Evolutionary conservation across 2,888 invertebrate genomes (phyloP).

Genomic region (Hanleya hanleyi): DNA sequence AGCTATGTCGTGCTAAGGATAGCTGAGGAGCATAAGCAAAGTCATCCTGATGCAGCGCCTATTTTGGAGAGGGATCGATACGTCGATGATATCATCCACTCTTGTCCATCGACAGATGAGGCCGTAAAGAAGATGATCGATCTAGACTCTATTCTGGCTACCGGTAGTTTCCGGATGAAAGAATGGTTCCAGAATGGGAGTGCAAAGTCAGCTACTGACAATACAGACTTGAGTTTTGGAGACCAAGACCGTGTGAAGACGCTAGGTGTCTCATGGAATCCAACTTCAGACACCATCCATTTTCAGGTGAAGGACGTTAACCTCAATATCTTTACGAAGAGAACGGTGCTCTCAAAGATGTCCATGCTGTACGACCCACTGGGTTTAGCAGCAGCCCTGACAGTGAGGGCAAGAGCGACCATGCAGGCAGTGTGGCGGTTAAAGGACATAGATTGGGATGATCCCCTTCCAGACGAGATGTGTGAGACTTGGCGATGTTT

Average conservation of each 20-base stretch:
- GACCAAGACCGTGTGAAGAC: conserved; percentile 3
- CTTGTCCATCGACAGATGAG: too few relatives aligned
- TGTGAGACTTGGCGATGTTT: not conserved
- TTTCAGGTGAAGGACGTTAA: conserved; percentile 12
- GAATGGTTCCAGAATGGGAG: too few relatives aligned
- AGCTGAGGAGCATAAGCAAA: too few relatives aligned
- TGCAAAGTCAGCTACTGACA: too few relatives aligned
- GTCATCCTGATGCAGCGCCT: too few relatives aligned
- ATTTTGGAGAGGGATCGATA: too few relatives aligned
- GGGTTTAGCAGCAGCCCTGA: conserved; percentile 16
- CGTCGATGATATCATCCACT: too few relatives aligned
- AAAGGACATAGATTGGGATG: conserved; percentile 5
- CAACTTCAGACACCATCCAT: not conserved
- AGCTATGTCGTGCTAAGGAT: too few relatives aligned
- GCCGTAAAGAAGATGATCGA: too few relatives aligned
- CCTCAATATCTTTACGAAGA: not conserved
- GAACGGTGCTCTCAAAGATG: conserved; percentile 13
- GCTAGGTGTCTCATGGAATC: conserved; percentile 12
- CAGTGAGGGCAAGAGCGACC: conserved; percentile 14
- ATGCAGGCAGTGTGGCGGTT: conserved; percentile 18
- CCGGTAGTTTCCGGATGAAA: too few relatives aligned
- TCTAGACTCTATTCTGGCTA: too few relatives aligned
- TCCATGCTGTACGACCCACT: conserved; percentile 19
- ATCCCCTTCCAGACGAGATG: not conserved
- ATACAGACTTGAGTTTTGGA: too few relatives aligned